phyloP scores from a whole-genome alignment of 2,797 vertebrate genomes.

The Scarus forsteni region DNA sequence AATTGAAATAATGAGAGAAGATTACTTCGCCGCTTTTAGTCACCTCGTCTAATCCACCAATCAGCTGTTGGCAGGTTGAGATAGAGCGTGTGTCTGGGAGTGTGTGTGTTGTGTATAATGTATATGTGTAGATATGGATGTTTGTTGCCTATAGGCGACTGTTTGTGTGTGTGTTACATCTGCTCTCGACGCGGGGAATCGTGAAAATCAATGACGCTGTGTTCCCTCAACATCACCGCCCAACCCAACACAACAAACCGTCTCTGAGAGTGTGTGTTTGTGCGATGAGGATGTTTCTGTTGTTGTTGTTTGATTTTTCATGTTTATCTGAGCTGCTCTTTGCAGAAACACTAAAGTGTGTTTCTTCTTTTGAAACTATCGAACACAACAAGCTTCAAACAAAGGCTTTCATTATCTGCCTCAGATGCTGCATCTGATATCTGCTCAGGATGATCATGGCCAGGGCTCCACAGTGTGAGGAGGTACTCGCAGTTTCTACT shows the following conservation, averaged over 20 bases:
- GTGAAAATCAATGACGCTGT: constrained; percentile 61
- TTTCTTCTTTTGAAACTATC: not conserved
- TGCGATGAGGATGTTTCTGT: constrained; percentile 22
- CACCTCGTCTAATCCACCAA: constrained; percentile 75
- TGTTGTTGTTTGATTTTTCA: not conserved
- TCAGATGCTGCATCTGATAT: too few relatives aligned
- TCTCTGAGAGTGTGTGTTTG: constrained; percentile 12
- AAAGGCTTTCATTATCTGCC: too few relatives aligned
- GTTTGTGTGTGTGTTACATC: constrained; percentile 54
- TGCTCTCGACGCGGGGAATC: constrained; percentile 49
- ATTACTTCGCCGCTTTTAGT: constrained; percentile 74
- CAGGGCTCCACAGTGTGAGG: too few relatives aligned
- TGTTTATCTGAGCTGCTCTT: constrained; percentile 9
- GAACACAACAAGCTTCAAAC: not conserved
- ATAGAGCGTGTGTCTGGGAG: constrained; percentile 29
- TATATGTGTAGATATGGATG: constrained; percentile 56
- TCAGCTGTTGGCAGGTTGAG: constrained; percentile 72
- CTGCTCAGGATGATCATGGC: too few relatives aligned
- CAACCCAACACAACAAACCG: constrained; percentile 54
- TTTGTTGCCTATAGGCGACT: constrained; percentile 60
- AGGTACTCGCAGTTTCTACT: too few relatives aligned
- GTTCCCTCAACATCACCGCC: constrained; percentile 60
- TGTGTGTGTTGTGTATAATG: constrained; percentile 24
- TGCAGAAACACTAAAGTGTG: not conserved
- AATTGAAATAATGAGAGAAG: constrained; percentile 81